Percentiles rank a stretch among this genome's conserved stretches.
Evolutionary conservation across 2,797 vertebrate genomes (phyloP).

Genomic region (Acanthornis magna): DNA sequence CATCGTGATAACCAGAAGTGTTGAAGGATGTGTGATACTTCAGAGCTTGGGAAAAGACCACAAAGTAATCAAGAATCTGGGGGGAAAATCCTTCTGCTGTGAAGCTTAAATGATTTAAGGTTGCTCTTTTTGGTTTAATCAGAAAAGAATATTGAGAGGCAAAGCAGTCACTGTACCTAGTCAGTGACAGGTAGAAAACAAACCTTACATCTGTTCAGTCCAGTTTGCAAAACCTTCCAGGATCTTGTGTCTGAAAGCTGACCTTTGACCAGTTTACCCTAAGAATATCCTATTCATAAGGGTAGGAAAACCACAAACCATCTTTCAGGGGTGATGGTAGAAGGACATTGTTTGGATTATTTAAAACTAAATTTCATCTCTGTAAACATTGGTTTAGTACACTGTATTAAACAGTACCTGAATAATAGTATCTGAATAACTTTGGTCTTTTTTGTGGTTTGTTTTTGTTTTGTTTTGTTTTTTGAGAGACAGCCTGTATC

Average conservation of each 20-base stretch:
- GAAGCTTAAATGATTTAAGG: not conserved
- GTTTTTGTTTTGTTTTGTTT: not conserved
- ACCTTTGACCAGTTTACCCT: not conserved
- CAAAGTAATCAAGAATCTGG: not conserved
- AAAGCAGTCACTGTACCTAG: not conserved
- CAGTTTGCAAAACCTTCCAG: not conserved
- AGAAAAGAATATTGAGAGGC: not conserved
- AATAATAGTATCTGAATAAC: not conserved
- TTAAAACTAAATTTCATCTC: not conserved
- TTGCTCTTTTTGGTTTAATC: not conserved
- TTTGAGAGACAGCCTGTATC: not conserved
- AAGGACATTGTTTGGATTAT: not conserved
- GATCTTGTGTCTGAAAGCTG: not conserved
- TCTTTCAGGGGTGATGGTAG: not conserved
- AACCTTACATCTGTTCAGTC: not conserved
- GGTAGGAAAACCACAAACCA: not conserved
- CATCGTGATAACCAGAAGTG: not conserved
- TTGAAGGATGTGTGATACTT: not conserved
- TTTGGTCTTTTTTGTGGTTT: not conserved
- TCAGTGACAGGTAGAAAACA: not conserved
- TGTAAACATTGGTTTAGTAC: not conserved
- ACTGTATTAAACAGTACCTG: not conserved
- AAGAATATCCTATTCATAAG: not conserved
- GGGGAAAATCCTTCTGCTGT: not conserved
- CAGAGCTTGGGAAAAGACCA: not conserved